phyloP scores from a whole-genome alignment of 2,113 vertebrate species.

The Sceloporus tristichus region DNA sequence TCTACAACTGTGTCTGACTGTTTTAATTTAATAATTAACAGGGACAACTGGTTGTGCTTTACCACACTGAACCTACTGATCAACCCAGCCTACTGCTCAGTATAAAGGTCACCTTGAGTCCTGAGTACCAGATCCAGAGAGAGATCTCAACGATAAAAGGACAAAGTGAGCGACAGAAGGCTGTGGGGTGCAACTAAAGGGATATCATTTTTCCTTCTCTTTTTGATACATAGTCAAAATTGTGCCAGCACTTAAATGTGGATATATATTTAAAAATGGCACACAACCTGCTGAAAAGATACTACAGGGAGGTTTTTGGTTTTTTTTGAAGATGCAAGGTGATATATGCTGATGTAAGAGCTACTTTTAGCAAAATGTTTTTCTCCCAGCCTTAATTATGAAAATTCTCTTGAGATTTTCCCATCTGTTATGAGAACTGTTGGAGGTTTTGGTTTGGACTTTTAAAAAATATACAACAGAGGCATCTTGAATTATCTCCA shows the following conservation, averaged over 20 bases:
- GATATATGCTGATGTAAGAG: slow-evolving; percentile 64
- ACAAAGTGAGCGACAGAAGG: too few species aligned
- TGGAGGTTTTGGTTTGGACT: slow-evolving; percentile 23
- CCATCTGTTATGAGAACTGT: slow-evolving; percentile 51
- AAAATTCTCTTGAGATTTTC: slow-evolving; percentile 70
- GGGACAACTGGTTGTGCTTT: too few species aligned
- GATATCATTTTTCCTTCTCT: slow-evolving; percentile 3
- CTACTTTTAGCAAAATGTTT: slow-evolving; percentile 68
- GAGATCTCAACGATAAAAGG: too few species aligned
- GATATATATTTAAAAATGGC: slow-evolving; percentile 49
- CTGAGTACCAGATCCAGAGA: too few species aligned
- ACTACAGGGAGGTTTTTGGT: slow-evolving; percentile 40
- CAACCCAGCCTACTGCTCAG: too few species aligned
- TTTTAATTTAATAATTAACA: too few species aligned
- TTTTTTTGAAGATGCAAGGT: slow-evolving; percentile 41
- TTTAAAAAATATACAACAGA: slow-evolving; percentile 53
- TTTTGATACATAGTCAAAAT: slow-evolving; percentile 31
- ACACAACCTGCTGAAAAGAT: slow-evolving; percentile 55
- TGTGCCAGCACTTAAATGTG: slow-evolving; percentile 43
- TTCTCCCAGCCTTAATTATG: slow-evolving; percentile 70
- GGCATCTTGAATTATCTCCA: slow-evolving; percentile 72
- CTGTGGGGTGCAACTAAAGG: too few species aligned
- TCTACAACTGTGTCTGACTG: too few species aligned
- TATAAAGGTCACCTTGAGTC: too few species aligned
- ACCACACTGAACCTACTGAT: too few species aligned